Percentiles rank a stretch among this genome's conserved stretches.
Conservation (phyloP, 2,888 invertebrate species). For the Eupithecia dodoneata region DNA sequence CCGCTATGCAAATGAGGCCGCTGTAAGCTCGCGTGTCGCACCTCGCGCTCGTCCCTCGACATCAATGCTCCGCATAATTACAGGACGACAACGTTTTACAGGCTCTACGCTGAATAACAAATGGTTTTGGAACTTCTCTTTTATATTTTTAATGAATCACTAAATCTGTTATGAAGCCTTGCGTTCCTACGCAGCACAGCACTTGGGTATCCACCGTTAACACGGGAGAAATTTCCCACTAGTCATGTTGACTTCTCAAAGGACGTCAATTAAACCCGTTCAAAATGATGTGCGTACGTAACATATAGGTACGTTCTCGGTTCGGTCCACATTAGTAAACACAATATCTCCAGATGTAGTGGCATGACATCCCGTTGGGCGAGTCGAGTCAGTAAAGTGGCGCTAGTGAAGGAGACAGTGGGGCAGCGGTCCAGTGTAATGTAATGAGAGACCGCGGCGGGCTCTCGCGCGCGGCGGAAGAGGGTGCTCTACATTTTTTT, state of each 20-base stretch:
- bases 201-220: not conserved
- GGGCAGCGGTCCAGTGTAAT: too few species aligned
- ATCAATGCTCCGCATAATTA: constrained; percentile 15
- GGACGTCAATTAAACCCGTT: not conserved
- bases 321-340: too few species aligned
- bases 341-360: too few species aligned
- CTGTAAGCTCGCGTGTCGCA: constrained; percentile 39
- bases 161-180: not conserved
- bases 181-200: not conserved
- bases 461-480: too few species aligned
- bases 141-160: not conserved
- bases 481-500: constrained; percentile 31
- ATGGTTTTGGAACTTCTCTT: not conserved
- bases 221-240: not conserved
- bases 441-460: too few species aligned
- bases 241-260: not conserved
- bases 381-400: constrained; percentile 19
- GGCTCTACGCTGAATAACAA: not conserved
- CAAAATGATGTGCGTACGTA: not conserved
- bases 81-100: not conserved
- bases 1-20: constrained; percentile 53
- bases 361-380: not conserved
- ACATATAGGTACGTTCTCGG: too few species aligned
- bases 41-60: constrained; percentile 8
- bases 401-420: constrained; percentile 26